phyloP scores from a whole-genome alignment of 2,888 invertebrate species.

The Pyrrhia umbra region DNA sequence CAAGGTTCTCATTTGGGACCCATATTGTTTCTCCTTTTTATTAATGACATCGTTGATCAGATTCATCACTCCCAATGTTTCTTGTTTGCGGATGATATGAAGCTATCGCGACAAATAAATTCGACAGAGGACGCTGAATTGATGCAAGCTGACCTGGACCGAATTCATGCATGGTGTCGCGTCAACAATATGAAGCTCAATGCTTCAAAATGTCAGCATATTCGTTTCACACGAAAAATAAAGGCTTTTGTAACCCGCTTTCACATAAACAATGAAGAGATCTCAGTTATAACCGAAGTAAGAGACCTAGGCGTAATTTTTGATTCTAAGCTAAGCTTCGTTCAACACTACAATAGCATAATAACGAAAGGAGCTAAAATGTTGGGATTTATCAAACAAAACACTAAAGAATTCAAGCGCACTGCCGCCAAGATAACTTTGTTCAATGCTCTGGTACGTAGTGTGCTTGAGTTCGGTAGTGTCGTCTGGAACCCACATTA shows the following conservation, averaged over 20 bases:
- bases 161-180: too few relatives aligned
- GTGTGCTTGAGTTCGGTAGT: neutral
- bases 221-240: neutral
- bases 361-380: neutral
- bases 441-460: too few relatives aligned
- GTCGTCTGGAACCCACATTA: neutral
- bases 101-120: neutral
- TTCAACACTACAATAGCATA: neutral
- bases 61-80: neutral
- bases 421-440: too few relatives aligned
- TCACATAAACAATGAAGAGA: neutral
- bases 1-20: conserved; percentile 5
- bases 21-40: neutral
- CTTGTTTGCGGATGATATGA: neutral
- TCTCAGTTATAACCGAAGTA: neutral
- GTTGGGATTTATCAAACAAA: neutral
- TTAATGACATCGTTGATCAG: neutral
- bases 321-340: neutral
- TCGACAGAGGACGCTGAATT: too few relatives aligned
- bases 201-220: neutral
- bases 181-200: neutral
- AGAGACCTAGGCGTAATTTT: neutral
- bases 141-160: too few relatives aligned
- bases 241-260: neutral
- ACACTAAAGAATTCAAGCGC: too few relatives aligned